Base-by-base conservation (phyloP, 1,140 invertebrate species). In the Plodia interpunctella region DNA sequence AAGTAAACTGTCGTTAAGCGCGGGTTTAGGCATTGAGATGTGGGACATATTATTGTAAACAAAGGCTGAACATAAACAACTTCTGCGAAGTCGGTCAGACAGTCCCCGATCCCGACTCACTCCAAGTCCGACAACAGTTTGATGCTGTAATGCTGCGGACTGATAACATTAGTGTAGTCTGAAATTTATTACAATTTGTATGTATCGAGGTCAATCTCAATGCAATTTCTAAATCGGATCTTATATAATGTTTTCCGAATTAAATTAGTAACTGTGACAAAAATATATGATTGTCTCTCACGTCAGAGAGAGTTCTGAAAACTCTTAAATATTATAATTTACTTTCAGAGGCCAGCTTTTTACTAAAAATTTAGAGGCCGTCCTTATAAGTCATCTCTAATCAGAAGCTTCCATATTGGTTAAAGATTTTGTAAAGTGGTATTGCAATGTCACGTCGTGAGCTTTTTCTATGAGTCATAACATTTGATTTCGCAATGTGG, bases 1-100 rank as follows among this genome's bases (percentile, higher is more conserved):
- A 35, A 44, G 38, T 32, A 32, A 32, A 32, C 30, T 44, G 38
- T 44, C 38, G 13, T 44, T 44, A 35, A 35, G 32, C 32, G 21
- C 6, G 30, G 10, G 38, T 15, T 44, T n/a, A 1, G 2, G 38
- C 13, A 44, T 44, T 15, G 13, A 5, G 5, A 44, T 10, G n/a
- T 6, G 38, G 30, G 38, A 15, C 38, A 44, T 44, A 4, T 15
- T 44, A 17, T 44, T 15, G n/a, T 15, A 17, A 44, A 44, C 38
- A 44, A 44, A 44, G 38, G 15, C 38, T 15, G 15, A 44, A 44
- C 38, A 44, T 44, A 44, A 44, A 15, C 38, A n/a, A 15, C 38
- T 10, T 44, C 38, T 15, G 13, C 13, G 8, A 44, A 44, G 38
- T 44, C 38, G 38, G 38, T 44, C 38, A 44, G 15, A 35, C 32